Evolutionary conservation across 2,888 invertebrate genomes (phyloP), one percentile per base, ranked within the genome.

Genomic region (Hirtodrosophila duncani): DNA sequence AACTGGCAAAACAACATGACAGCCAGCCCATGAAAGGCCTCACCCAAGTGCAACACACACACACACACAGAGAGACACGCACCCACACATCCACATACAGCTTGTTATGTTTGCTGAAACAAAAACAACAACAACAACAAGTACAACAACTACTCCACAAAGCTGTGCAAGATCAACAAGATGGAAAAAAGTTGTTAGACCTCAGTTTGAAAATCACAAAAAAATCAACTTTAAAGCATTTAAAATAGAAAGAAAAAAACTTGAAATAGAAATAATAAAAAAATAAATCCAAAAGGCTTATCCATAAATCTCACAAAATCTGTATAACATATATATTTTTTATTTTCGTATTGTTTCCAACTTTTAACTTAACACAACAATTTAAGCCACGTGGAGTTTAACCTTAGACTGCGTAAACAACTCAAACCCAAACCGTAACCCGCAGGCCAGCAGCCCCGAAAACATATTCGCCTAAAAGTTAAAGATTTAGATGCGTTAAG

Each of bases 401-500:
- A 69, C 58, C 66, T 58, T 60, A 67, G 74, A 24, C 56, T 59
- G 67, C 53, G 69, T 72, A 75, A 74, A 74, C 70, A 77, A 51
- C 74, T 67, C 63, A 56, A 66, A 59, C 42, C 44, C 46, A 27
- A 8, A 9, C 34, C 39, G 21, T 16, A 14, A 16, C 42, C 26
- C 10, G 11, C 44, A 39, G 13, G 39, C 33, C 42, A 38, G 33
- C 59, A 55, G 58, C 67, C 63, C 57, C 37, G 10, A 38, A 55
- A 63, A 52, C 70, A 64, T 65, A 72, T 67, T 67, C 66, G 55
- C 62, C 65, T 69, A n/a, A 69, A 75, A 77, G 75, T 78, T 78
- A 59, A 77, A 77, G 75, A 77, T 77, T 77, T 77, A 77, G 75
- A 77, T 77, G 75, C 78, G 75, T 77, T 77, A 77, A 77, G 75